A percentile compares a stretch with the other conserved stretches of the same genome.
These are phyloP conservation scores for Echinops telfairi DNA, from an alignment of 2,113 vertebrate species.

Conservation along the genomic window DNA sequence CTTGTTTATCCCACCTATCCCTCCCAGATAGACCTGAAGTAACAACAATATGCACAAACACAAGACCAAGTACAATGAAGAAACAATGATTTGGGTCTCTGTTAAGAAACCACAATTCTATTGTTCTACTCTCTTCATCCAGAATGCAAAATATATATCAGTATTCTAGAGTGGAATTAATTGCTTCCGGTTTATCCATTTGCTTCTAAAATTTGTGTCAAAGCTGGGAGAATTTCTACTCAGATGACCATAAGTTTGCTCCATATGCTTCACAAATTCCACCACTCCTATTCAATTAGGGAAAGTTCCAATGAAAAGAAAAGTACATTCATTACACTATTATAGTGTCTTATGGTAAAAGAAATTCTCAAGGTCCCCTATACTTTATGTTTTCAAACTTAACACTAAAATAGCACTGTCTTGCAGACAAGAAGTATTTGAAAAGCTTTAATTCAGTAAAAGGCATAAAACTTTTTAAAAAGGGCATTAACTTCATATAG, in stretches of 20 bases:
- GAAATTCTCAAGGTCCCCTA: not conserved
- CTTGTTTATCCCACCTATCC: too few species aligned
- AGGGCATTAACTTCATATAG: not conserved
- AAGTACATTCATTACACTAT: not conserved
- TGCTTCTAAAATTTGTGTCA: conserved; percentile 47
- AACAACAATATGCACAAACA: too few species aligned
- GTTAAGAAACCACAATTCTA: not conserved
- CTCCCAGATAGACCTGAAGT: too few species aligned
- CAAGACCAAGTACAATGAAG: too few species aligned
- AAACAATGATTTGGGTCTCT: not conserved
- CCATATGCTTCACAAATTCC: conserved; percentile 39
- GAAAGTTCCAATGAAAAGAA: conserved; percentile 4
- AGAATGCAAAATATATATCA: conserved; percentile 26
- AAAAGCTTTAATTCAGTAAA: not conserved
- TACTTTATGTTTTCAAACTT: conserved; percentile 3
- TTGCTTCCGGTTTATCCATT: not conserved
- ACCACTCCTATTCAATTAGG: not conserved
- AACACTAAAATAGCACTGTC: not conserved
- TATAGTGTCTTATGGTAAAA: not conserved
- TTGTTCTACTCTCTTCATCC: not conserved
- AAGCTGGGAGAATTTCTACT: conserved; percentile 28
- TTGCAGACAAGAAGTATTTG: not conserved
- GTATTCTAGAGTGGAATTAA: conserved; percentile 41
- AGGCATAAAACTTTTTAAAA: not conserved
- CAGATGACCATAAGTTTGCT: conserved; percentile 3